These are phyloP conservation scores for Aphelenchoides bicaudatus DNA, from an alignment of 2,888 invertebrate species.

Conservation along the genomic window DNA sequence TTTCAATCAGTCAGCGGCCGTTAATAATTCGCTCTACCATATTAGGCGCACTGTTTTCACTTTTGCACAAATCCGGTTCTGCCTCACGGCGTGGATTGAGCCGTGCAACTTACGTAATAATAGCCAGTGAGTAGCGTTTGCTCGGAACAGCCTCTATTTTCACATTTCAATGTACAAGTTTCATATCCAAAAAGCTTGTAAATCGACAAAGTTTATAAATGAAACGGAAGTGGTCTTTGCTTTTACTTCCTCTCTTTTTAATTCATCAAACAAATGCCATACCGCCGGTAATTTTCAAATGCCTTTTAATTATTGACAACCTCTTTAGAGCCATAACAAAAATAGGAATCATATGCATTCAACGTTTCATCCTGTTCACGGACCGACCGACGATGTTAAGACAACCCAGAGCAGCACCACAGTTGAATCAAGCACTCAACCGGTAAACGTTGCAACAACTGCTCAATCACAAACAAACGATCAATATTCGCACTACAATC, in stretches of 20 bases:
- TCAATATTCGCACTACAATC: neutral
- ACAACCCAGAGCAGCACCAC: too few species aligned
- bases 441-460: too few species aligned
- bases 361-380: too few species aligned
- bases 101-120: neutral
- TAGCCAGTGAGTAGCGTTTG: neutral
- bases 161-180: too few species aligned
- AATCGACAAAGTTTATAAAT: too few species aligned
- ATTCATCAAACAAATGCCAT: neutral
- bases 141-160: conserved; percentile 1
- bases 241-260: neutral
- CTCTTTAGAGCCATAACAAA: neutral
- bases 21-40: conserved; percentile 10
- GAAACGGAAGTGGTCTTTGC: too few species aligned
- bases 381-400: too few species aligned
- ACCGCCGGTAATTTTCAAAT: conserved; percentile 4
- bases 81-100: too few species aligned
- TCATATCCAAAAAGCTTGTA: too few species aligned
- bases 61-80: neutral
- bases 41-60: neutral
- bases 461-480: neutral
- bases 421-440: too few species aligned
- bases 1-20: conserved; percentile 1
- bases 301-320: neutral
- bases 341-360: too few species aligned